Base-by-base conservation (phyloP, 2,888 invertebrate species). In the Tineola bisselliella region DNA sequence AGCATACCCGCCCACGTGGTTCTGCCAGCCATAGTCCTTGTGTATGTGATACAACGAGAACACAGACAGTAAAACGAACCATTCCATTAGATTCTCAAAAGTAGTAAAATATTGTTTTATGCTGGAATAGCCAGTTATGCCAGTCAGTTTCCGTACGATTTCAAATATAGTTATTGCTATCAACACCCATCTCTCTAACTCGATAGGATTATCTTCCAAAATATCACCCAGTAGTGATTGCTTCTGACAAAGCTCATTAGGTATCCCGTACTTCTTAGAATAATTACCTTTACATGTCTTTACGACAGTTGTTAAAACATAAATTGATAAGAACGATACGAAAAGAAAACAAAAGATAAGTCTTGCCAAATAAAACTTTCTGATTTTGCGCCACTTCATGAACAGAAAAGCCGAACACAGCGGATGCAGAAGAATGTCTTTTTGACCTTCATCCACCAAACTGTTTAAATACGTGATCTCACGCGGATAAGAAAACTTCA, bases 381-480 rank as follows among this genome's bases (percentile, higher is more conserved):
- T 89, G 69, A 96, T 95, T 78, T 95, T 94, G 66, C 93, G 92
- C 96, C 96, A 96, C 73, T 96, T 96, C 70, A 96, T 90, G 76
- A 95, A 93, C 8, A 96, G 84, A 77, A 96, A 96, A 0, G 95
- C 94, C 11, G 95, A 93, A 73, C 95, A 95, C 1, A 96, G 78
- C 0, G 96, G 96, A 84, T 96, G 96, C 66, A 93, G 89, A 54
- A 96, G 80, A 65, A 96, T 93, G 69, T 94, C 94, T 74, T 95
- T 95, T 73, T 95, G 95, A 0, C 95, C 95, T 79, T 95, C 95
- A 71, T 94, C 94, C 19, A 96, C 92, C 68, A 95, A 92, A 30
- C 93, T 94, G 68, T 95, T 94, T 62, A 96, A 82, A 76, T 95
- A 94, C 64, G 94, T 93, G 17, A 95, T 94, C 81, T 96, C 95